Percentiles rank a stretch among this genome's conserved stretches.
These are phyloP conservation scores for Notocelia uddmanniana DNA, from an alignment of 2,888 invertebrate genomes.

Conservation along the genomic window DNA sequence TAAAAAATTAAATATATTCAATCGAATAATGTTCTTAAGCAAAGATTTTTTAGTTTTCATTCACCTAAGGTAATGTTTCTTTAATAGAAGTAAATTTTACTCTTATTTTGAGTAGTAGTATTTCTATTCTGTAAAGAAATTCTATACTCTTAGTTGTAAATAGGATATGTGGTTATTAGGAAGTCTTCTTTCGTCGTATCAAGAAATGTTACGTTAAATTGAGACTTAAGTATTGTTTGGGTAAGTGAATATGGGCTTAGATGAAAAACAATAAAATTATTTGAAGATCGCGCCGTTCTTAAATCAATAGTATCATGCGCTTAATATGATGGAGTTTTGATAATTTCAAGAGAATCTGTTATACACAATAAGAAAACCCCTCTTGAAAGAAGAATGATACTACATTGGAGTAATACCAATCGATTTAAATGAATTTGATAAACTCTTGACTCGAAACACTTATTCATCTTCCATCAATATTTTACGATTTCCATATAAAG, in stretches of 20 bases:
- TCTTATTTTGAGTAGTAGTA: background rate
- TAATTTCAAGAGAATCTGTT: too few relatives aligned
- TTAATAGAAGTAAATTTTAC: constrained; percentile 1
- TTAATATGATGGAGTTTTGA: background rate
- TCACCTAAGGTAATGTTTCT: background rate
- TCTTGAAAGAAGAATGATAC: too few relatives aligned
- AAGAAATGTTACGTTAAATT: background rate
- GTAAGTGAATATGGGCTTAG: background rate
- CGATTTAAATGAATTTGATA: too few relatives aligned
- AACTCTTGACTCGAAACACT: too few relatives aligned
- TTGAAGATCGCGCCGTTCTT: constrained; percentile 2
- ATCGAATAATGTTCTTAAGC: background rate
- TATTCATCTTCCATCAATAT: too few relatives aligned
- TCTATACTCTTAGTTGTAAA: background rate
- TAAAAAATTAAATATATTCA: background rate
- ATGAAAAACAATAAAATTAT: background rate
- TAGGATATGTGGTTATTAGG: background rate
- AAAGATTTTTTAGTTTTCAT: background rate
- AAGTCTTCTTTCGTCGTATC: background rate
- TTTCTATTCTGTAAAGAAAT: too few relatives aligned
- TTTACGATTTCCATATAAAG: background rate
- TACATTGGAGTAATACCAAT: too few relatives aligned
- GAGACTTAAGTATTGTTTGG: background rate
- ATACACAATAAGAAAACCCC: too few relatives aligned
- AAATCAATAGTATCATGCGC: background rate